Conservation (phyloP, 1,140 invertebrate species). For the Oryzaephilus surinamensis region DNA sequence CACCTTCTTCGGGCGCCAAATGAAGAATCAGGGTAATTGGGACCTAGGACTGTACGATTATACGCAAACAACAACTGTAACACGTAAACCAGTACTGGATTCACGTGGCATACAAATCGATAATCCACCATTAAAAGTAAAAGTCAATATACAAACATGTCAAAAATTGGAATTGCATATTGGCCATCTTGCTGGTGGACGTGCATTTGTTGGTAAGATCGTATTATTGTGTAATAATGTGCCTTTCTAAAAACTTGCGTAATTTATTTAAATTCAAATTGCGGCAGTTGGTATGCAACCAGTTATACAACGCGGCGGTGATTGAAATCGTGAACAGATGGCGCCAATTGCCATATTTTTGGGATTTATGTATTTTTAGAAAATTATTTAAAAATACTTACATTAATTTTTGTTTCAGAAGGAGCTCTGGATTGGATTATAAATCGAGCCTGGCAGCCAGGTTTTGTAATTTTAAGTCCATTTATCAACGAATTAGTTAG, state of each 20-base stretch:
- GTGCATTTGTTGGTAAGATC: constrained; percentile 48
- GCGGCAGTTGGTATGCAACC: too few relatives aligned
- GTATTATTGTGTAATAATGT: neutral
- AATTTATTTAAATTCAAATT: neutral
- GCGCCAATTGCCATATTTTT: too few relatives aligned
- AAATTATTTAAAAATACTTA: too few relatives aligned
- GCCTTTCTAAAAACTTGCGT: neutral
- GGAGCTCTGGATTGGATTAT: constrained; percentile 53
- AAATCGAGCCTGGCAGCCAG: constrained; percentile 66
- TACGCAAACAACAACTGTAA: constrained; percentile 62
- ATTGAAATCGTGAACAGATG: too few relatives aligned
- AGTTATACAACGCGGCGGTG: too few relatives aligned
- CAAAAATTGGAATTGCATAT: constrained; percentile 65
- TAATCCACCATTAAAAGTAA: constrained; percentile 46
- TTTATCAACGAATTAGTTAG: constrained; percentile 72
- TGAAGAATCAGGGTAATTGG: constrained; percentile 55
- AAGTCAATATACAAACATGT: constrained; percentile 60
- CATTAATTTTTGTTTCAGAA: constrained; percentile 45
- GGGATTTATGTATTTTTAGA: neutral
- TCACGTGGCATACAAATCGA: constrained; percentile 31
- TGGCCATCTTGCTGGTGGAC: constrained; percentile 56
- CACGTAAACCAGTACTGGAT: constrained; percentile 38
- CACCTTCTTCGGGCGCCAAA: constrained; percentile 45
- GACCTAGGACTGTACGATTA: constrained; percentile 65
- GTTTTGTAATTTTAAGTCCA: constrained; percentile 57